These are phyloP conservation scores for Okamejei kenojei DNA, from an alignment of 2,797 vertebrate species.

Conservation along the genomic window DNA sequence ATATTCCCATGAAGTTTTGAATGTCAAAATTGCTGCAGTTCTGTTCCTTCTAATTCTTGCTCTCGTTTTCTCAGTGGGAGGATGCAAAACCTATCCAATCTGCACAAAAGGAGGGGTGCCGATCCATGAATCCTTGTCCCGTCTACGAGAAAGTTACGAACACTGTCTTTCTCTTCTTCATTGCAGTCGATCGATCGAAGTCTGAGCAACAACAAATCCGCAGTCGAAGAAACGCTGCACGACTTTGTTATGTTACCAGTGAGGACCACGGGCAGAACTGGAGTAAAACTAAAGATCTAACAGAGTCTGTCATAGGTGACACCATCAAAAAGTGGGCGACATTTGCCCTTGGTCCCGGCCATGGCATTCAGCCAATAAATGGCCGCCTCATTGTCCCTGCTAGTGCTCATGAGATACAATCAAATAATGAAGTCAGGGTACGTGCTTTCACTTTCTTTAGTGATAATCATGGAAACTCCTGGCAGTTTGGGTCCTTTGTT, in stretches of 20 bases:
- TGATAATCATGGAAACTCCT: conserved; percentile 47
- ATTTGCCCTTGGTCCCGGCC: conserved; percentile 56
- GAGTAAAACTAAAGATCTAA: conserved; percentile 49
- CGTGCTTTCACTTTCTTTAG: conserved; percentile 56
- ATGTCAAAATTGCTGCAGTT: neutral
- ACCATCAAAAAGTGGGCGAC: conserved; percentile 54
- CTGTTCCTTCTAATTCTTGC: conserved; percentile 39
- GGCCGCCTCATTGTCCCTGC: conserved; percentile 56
- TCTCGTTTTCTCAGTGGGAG: conserved; percentile 48
- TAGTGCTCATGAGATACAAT: conserved; percentile 51
- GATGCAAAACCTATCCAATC: conserved; percentile 45
- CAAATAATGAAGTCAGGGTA: conserved; percentile 36
- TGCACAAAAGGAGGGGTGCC: conserved; percentile 50
- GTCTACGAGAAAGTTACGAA: conserved; percentile 48
- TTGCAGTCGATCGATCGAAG: conserved; percentile 47
- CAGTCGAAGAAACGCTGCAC: conserved; percentile 47
- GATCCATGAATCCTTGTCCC: conserved; percentile 60
- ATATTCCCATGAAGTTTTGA: neutral
- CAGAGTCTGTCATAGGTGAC: neutral
- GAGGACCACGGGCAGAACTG: conserved; percentile 51
- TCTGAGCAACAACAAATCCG: conserved; percentile 55
- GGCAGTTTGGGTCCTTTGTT: conserved; percentile 48
- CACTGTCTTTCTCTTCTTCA: conserved; percentile 59
- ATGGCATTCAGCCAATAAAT: conserved; percentile 47
- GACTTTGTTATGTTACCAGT: conserved; percentile 54